phyloP scores from a whole-genome alignment of 2,888 invertebrate species.

The Hyposoter dolosus region DNA sequence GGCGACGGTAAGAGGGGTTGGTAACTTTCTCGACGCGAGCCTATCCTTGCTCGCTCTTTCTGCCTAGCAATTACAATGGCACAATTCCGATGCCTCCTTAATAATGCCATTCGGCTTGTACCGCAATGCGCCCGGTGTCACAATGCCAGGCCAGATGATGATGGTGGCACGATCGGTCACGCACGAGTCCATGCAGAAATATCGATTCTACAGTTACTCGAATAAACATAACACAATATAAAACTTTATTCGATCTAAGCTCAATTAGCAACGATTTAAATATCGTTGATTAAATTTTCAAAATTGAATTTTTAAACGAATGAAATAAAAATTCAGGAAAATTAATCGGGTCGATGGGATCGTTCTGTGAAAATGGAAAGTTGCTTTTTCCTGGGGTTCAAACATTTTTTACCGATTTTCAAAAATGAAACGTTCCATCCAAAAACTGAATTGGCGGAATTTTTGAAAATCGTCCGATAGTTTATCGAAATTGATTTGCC shows the following conservation, averaged over 20 bases:
- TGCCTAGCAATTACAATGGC: constrained; percentile 53
- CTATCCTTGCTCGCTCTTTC: constrained; percentile 23
- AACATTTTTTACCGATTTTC: too few species aligned
- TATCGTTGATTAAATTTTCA: too few species aligned
- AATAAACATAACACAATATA: background rate
- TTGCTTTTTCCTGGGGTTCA: too few species aligned
- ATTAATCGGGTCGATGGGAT: too few species aligned
- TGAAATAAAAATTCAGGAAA: too few species aligned
- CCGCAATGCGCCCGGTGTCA: constrained; percentile 39
- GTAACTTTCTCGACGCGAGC: constrained; percentile 46
- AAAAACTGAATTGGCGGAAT: too few species aligned
- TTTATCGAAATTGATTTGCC: too few species aligned
- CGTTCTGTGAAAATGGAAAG: too few species aligned
- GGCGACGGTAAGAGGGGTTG: background rate
- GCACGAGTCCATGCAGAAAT: constrained; percentile 46
- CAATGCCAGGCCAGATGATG: constrained; percentile 36
- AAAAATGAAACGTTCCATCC: too few species aligned
- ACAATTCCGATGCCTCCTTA: constrained; percentile 56
- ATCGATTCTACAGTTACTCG: constrained; percentile 23
- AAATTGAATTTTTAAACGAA: too few species aligned
- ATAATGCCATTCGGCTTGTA: constrained; percentile 43
- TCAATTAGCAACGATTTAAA: background rate
- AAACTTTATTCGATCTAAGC: background rate
- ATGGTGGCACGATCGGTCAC: constrained; percentile 41
- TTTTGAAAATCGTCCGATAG: too few species aligned